Evolutionary conservation across 2,888 invertebrate genomes (phyloP).

Genomic region (Caenorhabditis wallacei): DNA sequence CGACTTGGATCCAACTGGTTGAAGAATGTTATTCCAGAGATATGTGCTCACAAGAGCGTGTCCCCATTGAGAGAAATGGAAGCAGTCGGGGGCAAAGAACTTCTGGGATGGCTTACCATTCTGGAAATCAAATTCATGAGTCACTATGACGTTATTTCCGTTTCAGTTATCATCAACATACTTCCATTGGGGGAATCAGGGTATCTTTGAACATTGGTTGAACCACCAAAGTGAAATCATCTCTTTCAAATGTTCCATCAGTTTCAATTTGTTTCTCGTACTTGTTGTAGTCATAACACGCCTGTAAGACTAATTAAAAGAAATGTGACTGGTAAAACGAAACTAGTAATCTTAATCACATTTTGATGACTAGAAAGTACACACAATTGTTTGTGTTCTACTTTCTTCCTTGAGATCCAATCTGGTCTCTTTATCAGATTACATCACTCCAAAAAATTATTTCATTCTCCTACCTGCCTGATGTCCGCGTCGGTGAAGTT

Average conservation of each 20-base stretch:
- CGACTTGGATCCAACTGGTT: slow-evolving; percentile 73
- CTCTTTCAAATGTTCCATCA: slow-evolving; percentile 71
- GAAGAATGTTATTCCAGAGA: slow-evolving; percentile 79
- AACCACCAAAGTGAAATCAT: slow-evolving; percentile 77
- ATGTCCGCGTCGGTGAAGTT: slow-evolving; percentile 71
- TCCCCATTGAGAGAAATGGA: slow-evolving; percentile 79
- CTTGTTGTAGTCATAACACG: slow-evolving; percentile 68
- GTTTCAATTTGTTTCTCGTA: slow-evolving; percentile 70
- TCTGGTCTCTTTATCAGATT: too few relatives aligned
- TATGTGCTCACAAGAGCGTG: slow-evolving; percentile 74
- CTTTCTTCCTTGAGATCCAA: too few relatives aligned
- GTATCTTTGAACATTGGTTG: slow-evolving; percentile 77
- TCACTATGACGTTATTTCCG: background rate
- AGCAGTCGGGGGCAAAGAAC: slow-evolving; percentile 79
- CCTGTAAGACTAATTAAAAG: slow-evolving; percentile 16
- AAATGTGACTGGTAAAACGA: too few relatives aligned
- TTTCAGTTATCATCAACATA: slow-evolving; percentile 27
- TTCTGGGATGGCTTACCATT: slow-evolving; percentile 62
- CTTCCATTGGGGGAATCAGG: slow-evolving; percentile 69
- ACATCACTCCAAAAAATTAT: too few relatives aligned
- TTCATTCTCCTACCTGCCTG: slow-evolving; percentile 29
- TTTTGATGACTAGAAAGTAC: too few relatives aligned
- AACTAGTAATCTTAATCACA: too few relatives aligned
- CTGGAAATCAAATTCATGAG: slow-evolving; percentile 20
- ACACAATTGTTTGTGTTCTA: too few relatives aligned